Evolutionary conservation across 2,888 invertebrate genomes (phyloP).

Genomic region (Dysmachus trigonus): DNA sequence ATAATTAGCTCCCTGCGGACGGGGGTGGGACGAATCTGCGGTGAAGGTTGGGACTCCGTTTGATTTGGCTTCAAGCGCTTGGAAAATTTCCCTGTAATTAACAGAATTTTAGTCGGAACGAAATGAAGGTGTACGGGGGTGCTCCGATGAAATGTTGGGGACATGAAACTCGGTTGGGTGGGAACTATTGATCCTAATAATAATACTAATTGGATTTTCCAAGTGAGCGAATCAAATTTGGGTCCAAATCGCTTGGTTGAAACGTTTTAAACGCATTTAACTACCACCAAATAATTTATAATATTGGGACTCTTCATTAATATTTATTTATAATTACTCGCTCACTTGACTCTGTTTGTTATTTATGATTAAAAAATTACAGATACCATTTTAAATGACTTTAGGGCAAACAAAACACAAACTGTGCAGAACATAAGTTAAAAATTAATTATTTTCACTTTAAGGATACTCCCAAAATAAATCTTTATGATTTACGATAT

Average conservation of each 20-base stretch:
- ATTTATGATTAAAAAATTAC: background rate
- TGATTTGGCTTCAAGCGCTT: background rate
- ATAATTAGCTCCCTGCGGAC: background rate
- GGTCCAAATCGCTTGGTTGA: background rate
- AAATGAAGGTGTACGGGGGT: background rate
- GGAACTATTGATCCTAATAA: background rate
- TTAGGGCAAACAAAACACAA: background rate
- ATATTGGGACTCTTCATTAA: background rate
- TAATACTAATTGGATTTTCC: background rate
- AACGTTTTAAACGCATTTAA: background rate
- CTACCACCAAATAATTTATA: background rate
- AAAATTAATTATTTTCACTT: background rate
- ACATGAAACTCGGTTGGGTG: background rate
- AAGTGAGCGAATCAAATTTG: background rate
- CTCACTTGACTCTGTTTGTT: background rate
- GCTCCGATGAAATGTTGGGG: background rate
- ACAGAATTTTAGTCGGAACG: background rate
- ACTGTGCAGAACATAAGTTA: too few species aligned
- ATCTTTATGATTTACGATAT: background rate
- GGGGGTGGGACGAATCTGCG: background rate
- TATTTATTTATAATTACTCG: background rate
- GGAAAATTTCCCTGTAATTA: background rate
- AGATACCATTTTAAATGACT: background rate
- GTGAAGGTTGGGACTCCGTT: background rate
- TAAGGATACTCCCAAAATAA: background rate